A percentile compares a stretch with the other conserved stretches of the same genome.
Conservation (phyloP, 2,797 vertebrate species). For the Lindbergichthys nudifrons region DNA sequence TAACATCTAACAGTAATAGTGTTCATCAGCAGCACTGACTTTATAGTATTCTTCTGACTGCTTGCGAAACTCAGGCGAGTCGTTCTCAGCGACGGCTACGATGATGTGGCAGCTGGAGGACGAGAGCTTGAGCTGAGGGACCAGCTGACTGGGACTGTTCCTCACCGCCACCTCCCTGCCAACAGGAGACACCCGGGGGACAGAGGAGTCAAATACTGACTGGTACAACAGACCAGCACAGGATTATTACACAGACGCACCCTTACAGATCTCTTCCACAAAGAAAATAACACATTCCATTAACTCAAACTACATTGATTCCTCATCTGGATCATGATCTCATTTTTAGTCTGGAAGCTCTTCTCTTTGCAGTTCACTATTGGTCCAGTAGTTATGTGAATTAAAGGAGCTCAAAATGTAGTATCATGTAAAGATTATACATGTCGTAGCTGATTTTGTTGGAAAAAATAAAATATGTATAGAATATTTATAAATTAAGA, state of each 20-base stretch:
- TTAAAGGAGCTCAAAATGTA: neutral
- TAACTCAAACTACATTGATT: neutral
- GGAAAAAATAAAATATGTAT: neutral
- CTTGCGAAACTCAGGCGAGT: constrained; percentile 90
- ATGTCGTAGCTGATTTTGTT: neutral
- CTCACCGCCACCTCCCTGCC: constrained; percentile 89
- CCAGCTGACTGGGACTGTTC: constrained; percentile 88
- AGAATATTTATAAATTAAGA: neutral
- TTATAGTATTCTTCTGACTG: constrained; percentile 89
- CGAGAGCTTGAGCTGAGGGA: constrained; percentile 60
- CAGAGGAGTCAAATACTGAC: constrained; percentile 49
- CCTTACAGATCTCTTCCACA: neutral
- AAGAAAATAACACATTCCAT: no score
- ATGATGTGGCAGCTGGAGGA: constrained; percentile 81
- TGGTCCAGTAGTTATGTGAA: neutral
- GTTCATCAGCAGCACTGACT: constrained; percentile 75
- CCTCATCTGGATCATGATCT: neutral
- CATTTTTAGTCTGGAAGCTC: neutral
- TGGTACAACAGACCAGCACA: constrained; percentile 34
- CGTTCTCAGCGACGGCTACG: constrained; percentile 88
- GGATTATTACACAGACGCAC: constrained; percentile 13
- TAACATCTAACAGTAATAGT: neutral
- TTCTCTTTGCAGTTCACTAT: neutral
- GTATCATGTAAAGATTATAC: neutral
- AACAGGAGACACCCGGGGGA: constrained; percentile 31